These are phyloP conservation scores for Cetonia aurata DNA, from an alignment of 2,888 invertebrate species.

Conservation along the genomic window DNA sequence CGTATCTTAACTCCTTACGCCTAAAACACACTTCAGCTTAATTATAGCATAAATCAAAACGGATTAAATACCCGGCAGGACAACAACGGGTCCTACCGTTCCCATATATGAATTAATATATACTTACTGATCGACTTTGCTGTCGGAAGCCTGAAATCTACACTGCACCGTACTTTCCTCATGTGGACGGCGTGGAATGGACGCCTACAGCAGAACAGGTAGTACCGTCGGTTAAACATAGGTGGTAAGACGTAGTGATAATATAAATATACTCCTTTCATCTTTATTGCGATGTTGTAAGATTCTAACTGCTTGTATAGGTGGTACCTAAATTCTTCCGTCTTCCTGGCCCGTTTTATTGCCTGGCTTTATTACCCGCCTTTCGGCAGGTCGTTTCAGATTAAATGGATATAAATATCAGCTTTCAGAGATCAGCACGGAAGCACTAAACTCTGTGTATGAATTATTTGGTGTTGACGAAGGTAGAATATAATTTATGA, in stretches of 20 bases:
- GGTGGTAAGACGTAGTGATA: slow-evolving; percentile 19
- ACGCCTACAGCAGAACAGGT: slow-evolving; percentile 7
- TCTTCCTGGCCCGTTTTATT: slow-evolving; percentile 7
- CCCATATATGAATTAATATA: slow-evolving; percentile 1
- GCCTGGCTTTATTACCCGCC: slow-evolving; percentile 3
- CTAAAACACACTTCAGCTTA: no score
- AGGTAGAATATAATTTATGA: neutral
- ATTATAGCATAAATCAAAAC: slow-evolving; percentile 26
- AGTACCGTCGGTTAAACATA: slow-evolving; percentile 15
- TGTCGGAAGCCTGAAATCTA: slow-evolving; percentile 26
- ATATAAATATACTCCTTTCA: slow-evolving; percentile 32
- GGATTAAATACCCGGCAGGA: slow-evolving; percentile 16
- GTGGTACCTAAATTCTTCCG: no score
- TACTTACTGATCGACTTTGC: neutral
- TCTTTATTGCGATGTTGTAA: slow-evolving; percentile 10
- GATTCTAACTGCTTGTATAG: slow-evolving; percentile 18
- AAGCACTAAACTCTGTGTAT: slow-evolving; percentile 12
- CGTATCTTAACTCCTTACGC: no score
- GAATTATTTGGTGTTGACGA: slow-evolving; percentile 16
- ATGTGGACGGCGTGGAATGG: slow-evolving; percentile 2
- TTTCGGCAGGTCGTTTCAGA: slow-evolving; percentile 14
- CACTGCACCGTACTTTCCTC: neutral
- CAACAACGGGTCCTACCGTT: slow-evolving; percentile 8
- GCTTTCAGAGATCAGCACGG: slow-evolving; percentile 16
- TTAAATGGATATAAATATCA: slow-evolving; percentile 20